Evolutionary conservation across 2,888 invertebrate genomes (phyloP), one percentile per base, ranked within the genome.

Genomic region (Pseudococcus jackbeardsleyi): DNA sequence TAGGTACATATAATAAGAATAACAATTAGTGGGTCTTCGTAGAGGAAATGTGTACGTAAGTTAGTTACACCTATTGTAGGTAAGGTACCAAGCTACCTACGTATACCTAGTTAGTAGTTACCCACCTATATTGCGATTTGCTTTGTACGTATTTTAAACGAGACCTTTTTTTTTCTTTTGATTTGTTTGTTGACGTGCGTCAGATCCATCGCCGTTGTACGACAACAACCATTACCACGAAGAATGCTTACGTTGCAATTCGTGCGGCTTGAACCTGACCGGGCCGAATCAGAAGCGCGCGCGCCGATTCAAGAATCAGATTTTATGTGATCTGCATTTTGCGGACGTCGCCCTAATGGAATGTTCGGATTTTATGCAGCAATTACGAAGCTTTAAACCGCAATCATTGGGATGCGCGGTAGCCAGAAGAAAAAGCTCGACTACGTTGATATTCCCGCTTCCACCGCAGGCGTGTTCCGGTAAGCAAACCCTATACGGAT

Each of bases 191-290:
- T 72, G 6, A 8, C 12, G 12, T 90, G 46, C 94, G 42, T 8
- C 9, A 97, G 97, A 97, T 92, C 97, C 97, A 90, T 96, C 97
- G 90, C 96, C 96, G 90, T 92, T 97, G 91, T 97, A 97, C 93
- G 97, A 97, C 93, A 97, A 97, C 94, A 96, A 97, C 92, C 96
- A 97, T 92, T 98, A 97, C 93, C 98, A 98, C 95, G 97, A 98
- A 94, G 98, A 98, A 95, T 98, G 98, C 93, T 95, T 98, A 91
- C 96, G 96, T 91, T 98, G 98, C 95, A 97, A 97, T 94, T 97
- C 97, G 91, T 98, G 98, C 92, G 97, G 97, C 91, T 93, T 97
- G 92, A 97, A 97, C 93, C 94, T 98, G 91, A 97, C 97, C 90
- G 97, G 97, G 90, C 96, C 96, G 91, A 97, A 97, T 92, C 96